Conservation (phyloP, 1,140 invertebrate species). For the Choristoneura fumiferana region DNA sequence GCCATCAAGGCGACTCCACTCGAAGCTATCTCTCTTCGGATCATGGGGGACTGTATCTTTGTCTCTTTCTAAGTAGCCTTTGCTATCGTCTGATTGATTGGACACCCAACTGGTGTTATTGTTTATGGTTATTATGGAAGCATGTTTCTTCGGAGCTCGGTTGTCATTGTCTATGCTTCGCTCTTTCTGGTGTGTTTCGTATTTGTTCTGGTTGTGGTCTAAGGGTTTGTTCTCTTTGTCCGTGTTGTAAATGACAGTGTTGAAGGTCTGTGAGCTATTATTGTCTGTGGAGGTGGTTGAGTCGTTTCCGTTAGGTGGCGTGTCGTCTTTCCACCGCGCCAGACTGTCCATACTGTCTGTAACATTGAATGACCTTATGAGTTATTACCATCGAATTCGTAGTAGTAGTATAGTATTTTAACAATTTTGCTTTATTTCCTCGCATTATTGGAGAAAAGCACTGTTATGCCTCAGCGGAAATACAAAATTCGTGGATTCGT, state of each 20-base stretch:
- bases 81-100: slow-evolving; percentile 72
- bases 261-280: slow-evolving; percentile 68
- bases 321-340: slow-evolving; percentile 76
- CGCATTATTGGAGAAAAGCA: no score
- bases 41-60: slow-evolving; percentile 65
- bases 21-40: slow-evolving; percentile 74
- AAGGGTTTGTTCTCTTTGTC: slow-evolving; percentile 64
- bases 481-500: no score
- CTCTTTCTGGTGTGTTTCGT: slow-evolving; percentile 47
- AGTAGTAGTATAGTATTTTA: no score
- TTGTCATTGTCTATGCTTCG: slow-evolving; percentile 43
- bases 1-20: slow-evolving; percentile 73
- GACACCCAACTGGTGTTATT: slow-evolving; percentile 75
- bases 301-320: slow-evolving; percentile 72
- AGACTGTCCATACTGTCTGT: slow-evolving; percentile 76
- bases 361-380: slow-evolving; percentile 21
- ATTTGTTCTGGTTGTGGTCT: slow-evolving; percentile 50
- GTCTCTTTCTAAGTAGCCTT: slow-evolving; percentile 72
- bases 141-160: slow-evolving; percentile 60
- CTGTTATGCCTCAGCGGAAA: no score
- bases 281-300: slow-evolving; percentile 69
- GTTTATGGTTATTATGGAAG: slow-evolving; percentile 73
- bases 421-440: no score
- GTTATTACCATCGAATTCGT: background rate
- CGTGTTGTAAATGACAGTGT: slow-evolving; percentile 74